Evolutionary conservation across 2,113 vertebrate species (phyloP).

Genomic region (Nestor notabilis): DNA sequence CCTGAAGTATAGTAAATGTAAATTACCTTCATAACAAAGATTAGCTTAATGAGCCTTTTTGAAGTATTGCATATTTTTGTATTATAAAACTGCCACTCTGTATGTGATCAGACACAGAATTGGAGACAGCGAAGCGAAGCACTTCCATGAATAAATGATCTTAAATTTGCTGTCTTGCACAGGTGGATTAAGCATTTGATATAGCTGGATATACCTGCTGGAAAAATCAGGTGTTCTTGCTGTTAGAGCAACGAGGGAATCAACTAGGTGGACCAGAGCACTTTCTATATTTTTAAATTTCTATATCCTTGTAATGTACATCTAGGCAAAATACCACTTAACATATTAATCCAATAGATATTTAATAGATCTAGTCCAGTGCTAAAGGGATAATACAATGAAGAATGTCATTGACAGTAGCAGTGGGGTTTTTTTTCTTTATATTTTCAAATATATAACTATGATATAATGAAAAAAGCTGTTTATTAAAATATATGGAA

Average conservation of each 20-base stretch:
- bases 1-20: constrained; percentile 37
- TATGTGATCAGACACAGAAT: constrained; percentile 24
- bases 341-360: not conserved
- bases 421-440: not conserved
- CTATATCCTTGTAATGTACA: not conserved
- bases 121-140: not conserved
- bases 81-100: not conserved
- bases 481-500: not conserved
- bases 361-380: not conserved
- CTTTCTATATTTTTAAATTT: not conserved
- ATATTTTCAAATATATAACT: not conserved
- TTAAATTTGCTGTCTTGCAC: not conserved
- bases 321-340: not conserved
- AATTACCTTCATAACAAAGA: constrained; percentile 8
- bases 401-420: not conserved
- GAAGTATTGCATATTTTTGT: constrained; percentile 33
- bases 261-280: not conserved
- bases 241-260: not conserved
- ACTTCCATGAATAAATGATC: constrained; percentile 25
- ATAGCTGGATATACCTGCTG: not conserved
- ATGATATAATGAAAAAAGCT: not conserved
- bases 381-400: not conserved
- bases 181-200: constrained; percentile 34
- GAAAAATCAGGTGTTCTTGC: constrained; percentile 27
- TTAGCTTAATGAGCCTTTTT: constrained; percentile 52